Evolutionary conservation across 2,113 vertebrate species (phyloP), one percentile per base, ranked within the genome.

Genomic region (Otus sunia): DNA sequence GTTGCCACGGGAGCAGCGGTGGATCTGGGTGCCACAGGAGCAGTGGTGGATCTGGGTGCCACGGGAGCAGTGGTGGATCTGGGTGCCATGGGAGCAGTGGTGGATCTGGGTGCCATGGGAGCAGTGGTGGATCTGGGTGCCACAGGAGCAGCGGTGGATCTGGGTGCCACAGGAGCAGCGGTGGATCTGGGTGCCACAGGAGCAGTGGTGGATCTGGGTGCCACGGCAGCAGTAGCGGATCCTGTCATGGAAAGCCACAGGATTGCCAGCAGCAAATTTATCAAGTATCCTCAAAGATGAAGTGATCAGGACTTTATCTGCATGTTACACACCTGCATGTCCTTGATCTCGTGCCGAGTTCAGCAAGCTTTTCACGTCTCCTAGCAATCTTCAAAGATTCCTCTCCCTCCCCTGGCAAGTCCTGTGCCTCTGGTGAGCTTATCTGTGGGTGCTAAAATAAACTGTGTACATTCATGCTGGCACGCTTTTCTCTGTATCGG

Each of bases 231-330:
- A 13, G 32, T 1, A 18, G 63, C 1, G n/a, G 45, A 66, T 74
- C 62, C 49, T 88, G 92, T 74, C 90, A 92, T 1, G 67, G 67
- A 12, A 68, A 36, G 1, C 36, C 34, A 2, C 69, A 66, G 62
- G 41, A 75, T n/a, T 96, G 88, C 49, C 89, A 92, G 43, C 94
- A 96, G 83, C 71, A 95, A 11, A 88, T 96, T 60, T 80, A 86
- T 43, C 93, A 91, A 45, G 45, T 80, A 1, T 25, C 91, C 47
- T 87, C 91, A 1, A 89, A 60, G 1, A 76, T 73, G 79, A 80
- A 84, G 76, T 86, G 92, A 95, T 18, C 6, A 1, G 58, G 21
- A 16, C 53, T 0, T 2, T 2, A 2, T 10, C 63, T 6, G 11
- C 45, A 1, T 9, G 34, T 9, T 52, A 36, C 2, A 26, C 22